Percentiles rank a stretch among this genome's conserved stretches.
phyloP scores from a whole-genome alignment of 1,140 invertebrate species.

The Littorina saxatilis region DNA sequence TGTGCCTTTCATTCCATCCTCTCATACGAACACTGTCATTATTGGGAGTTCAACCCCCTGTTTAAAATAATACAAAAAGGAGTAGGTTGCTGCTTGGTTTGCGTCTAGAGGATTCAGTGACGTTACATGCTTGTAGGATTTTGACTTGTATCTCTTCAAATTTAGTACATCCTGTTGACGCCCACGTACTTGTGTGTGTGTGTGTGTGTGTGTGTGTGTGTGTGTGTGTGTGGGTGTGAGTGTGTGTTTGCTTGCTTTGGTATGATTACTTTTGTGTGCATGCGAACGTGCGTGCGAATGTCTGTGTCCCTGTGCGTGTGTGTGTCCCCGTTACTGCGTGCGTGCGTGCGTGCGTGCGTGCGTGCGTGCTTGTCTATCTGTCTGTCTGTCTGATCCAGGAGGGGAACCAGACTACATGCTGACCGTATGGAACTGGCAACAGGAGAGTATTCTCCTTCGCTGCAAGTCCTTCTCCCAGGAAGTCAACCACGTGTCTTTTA shows the following conservation, averaged over 20 bases:
- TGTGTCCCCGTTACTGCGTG: not conserved
- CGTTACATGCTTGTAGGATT: too few species aligned
- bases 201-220: conserved; percentile 11
- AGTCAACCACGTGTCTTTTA: conserved; percentile 86
- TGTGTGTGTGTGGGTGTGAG: conserved; percentile 14
- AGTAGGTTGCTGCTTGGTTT: too few species aligned
- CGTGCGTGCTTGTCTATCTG: not conserved
- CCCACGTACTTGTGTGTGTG: too few species aligned
- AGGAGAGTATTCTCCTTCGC: conserved; percentile 82
- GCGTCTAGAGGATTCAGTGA: too few species aligned
- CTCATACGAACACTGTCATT: too few species aligned
- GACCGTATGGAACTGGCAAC: conserved; percentile 90
- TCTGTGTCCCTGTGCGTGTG: conserved; percentile 22
- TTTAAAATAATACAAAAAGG: too few species aligned
- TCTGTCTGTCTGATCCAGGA: conserved; percentile 57
- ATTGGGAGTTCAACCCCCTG: too few species aligned
- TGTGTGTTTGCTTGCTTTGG: not conserved
- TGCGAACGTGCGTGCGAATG: too few species aligned
- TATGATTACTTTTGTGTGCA: too few species aligned
- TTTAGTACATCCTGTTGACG: too few species aligned
- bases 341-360: conserved; percentile 18
- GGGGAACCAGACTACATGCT: conserved; percentile 88
- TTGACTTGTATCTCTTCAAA: too few species aligned
- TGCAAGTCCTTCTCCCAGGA: conserved; percentile 85
- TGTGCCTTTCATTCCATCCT: too few species aligned